These are phyloP conservation scores for Rhinoderma darwinii DNA, from an alignment of 2,113 vertebrate species.

Conservation along the genomic window DNA sequence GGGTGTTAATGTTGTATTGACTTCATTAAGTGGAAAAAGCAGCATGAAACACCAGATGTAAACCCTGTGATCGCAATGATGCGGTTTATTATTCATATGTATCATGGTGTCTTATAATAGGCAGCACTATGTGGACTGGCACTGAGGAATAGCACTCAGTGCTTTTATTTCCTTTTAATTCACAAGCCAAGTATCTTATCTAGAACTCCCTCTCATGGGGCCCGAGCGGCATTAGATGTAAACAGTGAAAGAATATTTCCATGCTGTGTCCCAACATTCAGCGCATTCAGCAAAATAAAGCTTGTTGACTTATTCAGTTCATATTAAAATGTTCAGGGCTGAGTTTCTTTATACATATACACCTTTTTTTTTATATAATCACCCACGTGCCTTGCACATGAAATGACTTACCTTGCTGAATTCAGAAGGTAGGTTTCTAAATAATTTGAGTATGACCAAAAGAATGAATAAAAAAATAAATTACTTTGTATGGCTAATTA, in stretches of 20 bases:
- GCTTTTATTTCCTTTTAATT: constrained; percentile 11
- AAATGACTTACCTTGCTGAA: neutral
- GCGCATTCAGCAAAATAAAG: constrained; percentile 44
- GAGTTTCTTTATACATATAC: neutral
- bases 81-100: neutral
- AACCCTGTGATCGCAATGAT: neutral
- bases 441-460: neutral
- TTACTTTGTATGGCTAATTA: too few species aligned
- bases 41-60: neutral
- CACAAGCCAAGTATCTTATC: constrained; percentile 1
- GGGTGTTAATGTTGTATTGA: neutral
- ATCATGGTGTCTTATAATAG: neutral
- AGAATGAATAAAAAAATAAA: too few species aligned
- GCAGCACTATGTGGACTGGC: neutral
- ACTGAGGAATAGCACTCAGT: neutral
- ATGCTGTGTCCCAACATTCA: constrained; percentile 20
- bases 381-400: neutral
- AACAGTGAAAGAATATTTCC: constrained; percentile 25
- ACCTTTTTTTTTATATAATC: neutral
- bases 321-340: neutral
- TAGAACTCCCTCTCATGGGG: constrained; percentile 6
- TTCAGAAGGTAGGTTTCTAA: neutral
- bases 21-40: neutral
- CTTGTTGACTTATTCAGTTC: neutral
- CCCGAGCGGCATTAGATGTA: constrained; percentile 1